Conservation (phyloP, 2,113 vertebrate genomes). For the Tragelaphus scriptus region DNA sequence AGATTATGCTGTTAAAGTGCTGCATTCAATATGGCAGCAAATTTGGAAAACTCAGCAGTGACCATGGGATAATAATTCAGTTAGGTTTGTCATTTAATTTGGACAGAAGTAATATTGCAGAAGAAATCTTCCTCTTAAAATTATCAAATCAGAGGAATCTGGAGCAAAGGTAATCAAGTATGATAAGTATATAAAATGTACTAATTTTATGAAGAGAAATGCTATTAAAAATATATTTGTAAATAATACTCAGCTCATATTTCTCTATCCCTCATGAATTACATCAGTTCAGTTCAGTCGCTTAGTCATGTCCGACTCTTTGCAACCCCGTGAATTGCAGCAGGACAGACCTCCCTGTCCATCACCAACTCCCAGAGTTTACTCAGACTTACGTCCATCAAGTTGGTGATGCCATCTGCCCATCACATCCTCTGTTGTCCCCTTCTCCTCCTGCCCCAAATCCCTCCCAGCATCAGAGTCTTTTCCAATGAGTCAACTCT, state of each 20-base stretch:
- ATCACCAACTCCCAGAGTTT: too few species aligned
- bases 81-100: slow-evolving; percentile 15
- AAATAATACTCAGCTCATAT: neutral
- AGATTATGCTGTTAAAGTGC: neutral
- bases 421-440: too few species aligned
- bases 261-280: neutral
- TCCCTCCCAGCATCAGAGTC: too few species aligned
- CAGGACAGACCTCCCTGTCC: too few species aligned
- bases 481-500: too few species aligned
- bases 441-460: too few species aligned
- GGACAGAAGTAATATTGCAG: neutral
- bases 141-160: neutral
- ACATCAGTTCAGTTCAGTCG: neutral
- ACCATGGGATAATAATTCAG: slow-evolving; percentile 27
- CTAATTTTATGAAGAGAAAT: neutral
- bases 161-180: neutral
- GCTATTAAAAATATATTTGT: neutral
- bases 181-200: neutral
- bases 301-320: too few species aligned
- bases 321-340: too few species aligned
- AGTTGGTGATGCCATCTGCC: too few species aligned
- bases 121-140: neutral
- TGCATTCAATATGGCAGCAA: neutral
- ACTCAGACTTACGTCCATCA: too few species aligned
- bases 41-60: neutral